Conservation (phyloP, 92 coral and sea anemone species). For the Porites evermanni region DNA sequence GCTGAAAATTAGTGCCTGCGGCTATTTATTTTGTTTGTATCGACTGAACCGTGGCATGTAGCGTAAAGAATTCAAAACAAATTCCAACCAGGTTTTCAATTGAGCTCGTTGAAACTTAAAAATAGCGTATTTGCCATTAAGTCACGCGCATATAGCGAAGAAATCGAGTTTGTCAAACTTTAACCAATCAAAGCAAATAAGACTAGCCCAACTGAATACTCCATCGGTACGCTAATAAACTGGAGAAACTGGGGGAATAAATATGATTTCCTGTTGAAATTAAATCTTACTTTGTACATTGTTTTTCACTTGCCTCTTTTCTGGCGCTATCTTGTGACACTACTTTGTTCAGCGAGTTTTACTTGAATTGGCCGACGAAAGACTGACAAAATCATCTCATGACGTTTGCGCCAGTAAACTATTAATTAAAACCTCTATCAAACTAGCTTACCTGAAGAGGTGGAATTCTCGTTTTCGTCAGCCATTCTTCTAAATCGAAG, state of each 20-base stretch:
- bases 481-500: slow-evolving; percentile 23
- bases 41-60: too few relatives aligned
- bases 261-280: neutral
- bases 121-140: too few relatives aligned
- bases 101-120: too few relatives aligned
- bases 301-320: neutral
- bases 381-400: neutral
- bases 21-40: too few relatives aligned
- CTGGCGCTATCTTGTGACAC: too few relatives aligned
- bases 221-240: neutral
- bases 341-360: neutral
- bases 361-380: too few relatives aligned
- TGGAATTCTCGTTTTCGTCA: slow-evolving; percentile 49
- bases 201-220: neutral
- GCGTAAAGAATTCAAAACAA: too few relatives aligned
- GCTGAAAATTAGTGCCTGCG: too few relatives aligned
- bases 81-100: too few relatives aligned
- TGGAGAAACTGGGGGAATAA: neutral
- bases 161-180: neutral
- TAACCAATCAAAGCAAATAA: neutral
- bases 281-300: neutral
- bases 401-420: neutral
- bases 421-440: too few relatives aligned
- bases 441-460: slow-evolving; percentile 32
- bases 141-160: neutral